Conservation (phyloP, 2,113 vertebrate genomes). For the Tachysurus vachellii region DNA sequence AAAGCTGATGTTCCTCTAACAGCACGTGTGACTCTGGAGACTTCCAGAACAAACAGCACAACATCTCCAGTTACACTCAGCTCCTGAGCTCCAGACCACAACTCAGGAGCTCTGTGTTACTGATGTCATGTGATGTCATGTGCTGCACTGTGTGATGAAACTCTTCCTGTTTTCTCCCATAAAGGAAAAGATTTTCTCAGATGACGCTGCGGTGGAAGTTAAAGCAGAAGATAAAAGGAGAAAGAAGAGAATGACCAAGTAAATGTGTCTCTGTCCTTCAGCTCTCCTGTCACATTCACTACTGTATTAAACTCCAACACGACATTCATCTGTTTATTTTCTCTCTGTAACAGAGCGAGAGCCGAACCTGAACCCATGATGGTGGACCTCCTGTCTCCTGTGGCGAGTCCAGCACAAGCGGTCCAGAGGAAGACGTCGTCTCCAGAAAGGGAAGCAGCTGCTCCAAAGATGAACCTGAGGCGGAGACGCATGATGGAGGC, state of each 20-base stretch:
- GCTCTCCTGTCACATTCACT: not conserved
- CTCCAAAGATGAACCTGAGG: conserved; percentile 19
- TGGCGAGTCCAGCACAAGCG: conserved; percentile 74
- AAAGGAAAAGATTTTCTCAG: conserved; percentile 58
- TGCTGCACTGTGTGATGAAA: not conserved
- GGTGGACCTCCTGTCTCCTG: conserved; percentile 84
- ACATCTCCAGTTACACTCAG: not conserved
- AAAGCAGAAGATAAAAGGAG: conserved; percentile 52
- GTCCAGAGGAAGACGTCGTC: not conserved
- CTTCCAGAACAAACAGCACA: not conserved
- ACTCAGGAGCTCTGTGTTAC: not conserved
- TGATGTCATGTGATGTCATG: not conserved
- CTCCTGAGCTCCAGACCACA: not conserved
- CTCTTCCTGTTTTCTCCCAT: not conserved
- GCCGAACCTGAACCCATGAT: conserved; percentile 71
- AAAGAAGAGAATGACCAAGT: conserved; percentile 66
- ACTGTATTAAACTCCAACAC: not conserved
- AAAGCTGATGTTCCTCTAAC: not conserved
- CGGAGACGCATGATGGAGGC: conserved; percentile 23
- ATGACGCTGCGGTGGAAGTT: conserved; percentile 47
- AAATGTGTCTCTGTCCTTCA: conserved; percentile 30
- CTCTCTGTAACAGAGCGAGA: conserved; percentile 68
- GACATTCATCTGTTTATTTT: too few relatives aligned
- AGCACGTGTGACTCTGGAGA: not conserved
- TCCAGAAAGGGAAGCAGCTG: too few relatives aligned